Conservation (phyloP, 2,888 invertebrate genomes). For the Plebejus melissa region DNA sequence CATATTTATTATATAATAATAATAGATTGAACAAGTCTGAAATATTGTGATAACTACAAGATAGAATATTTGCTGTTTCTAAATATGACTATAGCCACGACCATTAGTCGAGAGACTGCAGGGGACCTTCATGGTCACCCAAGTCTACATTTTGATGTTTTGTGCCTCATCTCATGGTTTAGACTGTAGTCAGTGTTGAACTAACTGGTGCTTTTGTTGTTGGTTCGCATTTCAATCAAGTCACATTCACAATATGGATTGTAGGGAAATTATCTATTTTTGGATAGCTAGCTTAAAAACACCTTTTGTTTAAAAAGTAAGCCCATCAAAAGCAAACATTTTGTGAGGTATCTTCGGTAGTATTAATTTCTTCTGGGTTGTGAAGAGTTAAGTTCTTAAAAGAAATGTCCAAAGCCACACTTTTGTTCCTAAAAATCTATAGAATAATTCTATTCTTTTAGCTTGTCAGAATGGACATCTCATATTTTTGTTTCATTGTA, state of each 20-base stretch:
- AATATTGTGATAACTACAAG: conserved; percentile 55
- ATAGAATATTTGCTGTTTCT: conserved; percentile 20
- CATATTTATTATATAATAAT: conserved; percentile 34
- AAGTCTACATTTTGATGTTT: too few species aligned
- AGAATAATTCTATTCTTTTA: background rate
- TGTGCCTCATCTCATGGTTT: too few species aligned
- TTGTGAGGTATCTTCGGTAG: background rate
- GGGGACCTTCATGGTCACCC: too few species aligned
- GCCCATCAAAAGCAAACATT: background rate
- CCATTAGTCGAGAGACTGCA: too few species aligned
- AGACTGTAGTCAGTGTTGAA: background rate
- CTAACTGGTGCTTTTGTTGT: background rate
- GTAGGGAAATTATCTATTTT: background rate
- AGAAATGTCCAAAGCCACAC: background rate
- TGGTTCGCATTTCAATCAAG: background rate
- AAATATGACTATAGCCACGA: background rate
- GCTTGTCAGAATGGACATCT: background rate
- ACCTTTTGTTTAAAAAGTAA: background rate
- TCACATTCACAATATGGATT: conserved; percentile 1
- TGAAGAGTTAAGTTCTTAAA: background rate
- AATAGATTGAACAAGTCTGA: conserved; percentile 58
- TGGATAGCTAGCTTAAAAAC: background rate
- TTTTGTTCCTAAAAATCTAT: background rate
- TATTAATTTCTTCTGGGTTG: conserved; percentile 1
- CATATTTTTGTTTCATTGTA: background rate